phyloP scores from a whole-genome alignment of 2,888 invertebrate species.

The Drosophila pseudotakahashii region DNA sequence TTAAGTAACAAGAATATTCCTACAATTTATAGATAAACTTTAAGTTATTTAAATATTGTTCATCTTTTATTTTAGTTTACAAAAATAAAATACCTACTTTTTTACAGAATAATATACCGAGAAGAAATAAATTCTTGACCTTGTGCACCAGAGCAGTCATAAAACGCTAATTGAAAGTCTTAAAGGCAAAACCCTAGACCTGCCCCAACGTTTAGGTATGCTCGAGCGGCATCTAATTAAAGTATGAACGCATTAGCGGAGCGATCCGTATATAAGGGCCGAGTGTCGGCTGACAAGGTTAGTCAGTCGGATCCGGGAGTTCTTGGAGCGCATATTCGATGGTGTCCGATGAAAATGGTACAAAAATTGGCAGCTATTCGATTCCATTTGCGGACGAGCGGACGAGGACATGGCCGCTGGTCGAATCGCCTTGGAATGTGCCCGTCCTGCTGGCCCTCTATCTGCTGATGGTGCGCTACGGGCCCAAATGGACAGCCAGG shows the following conservation, averaged over 20 bases:
- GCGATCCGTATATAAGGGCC: constrained; percentile 27
- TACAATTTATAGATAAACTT: not conserved
- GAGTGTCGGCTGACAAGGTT: not conserved
- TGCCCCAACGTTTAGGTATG: constrained; percentile 4
- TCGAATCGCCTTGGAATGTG: constrained; percentile 92
- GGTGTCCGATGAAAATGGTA: constrained; percentile 32
- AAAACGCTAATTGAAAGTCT: constrained; percentile 10
- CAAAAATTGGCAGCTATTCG: constrained; percentile 39
- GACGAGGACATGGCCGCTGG: constrained; percentile 93
- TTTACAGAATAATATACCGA: too few relatives aligned
- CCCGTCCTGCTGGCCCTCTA: constrained; percentile 89
- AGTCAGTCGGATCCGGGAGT: constrained; percentile 12
- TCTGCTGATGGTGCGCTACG: constrained; percentile 90
- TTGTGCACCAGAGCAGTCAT: not conserved
- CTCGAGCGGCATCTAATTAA: too few relatives aligned
- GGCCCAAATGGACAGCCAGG: constrained; percentile 92
- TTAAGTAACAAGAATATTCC: not conserved
- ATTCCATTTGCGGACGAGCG: constrained; percentile 86
- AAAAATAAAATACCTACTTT: too few relatives aligned
- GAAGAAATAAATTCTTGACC: constrained; percentile 3
- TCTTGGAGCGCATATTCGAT: constrained; percentile 26
- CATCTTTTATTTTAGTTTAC: too few relatives aligned
- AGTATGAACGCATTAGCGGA: constrained; percentile 16
- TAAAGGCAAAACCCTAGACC: constrained; percentile 1
- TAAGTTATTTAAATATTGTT: not conserved